These are phyloP conservation scores for Triplophysa yarkandensis DNA, from an alignment of 2,797 vertebrate genomes.

Conservation along the genomic window DNA sequence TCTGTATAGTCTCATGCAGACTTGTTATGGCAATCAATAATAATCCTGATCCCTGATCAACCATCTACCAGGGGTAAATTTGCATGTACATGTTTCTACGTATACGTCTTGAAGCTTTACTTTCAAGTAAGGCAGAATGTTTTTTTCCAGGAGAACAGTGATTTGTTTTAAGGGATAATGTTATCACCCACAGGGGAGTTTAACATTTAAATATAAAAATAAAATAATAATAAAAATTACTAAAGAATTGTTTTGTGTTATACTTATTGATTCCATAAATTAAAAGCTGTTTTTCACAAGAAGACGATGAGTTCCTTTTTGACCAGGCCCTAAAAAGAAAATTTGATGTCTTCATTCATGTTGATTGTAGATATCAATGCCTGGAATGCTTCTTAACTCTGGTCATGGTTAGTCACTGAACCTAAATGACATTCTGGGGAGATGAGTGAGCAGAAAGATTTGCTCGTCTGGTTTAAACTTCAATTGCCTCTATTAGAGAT, in stretches of 20 bases:
- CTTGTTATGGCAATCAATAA: background rate
- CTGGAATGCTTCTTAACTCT: constrained; percentile 6
- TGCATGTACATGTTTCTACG: too few species aligned
- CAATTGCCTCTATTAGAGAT: background rate
- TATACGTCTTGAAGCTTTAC: too few species aligned
- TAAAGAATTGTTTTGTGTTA: too few species aligned
- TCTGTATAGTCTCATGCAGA: background rate
- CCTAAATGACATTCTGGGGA: constrained; percentile 13
- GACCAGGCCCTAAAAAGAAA: constrained; percentile 21
- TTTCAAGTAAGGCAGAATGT: too few species aligned
- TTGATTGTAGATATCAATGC: constrained; percentile 16
- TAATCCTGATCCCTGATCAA: background rate
- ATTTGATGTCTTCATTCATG: constrained; percentile 25
- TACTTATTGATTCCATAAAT: too few species aligned
- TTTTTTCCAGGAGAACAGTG: too few species aligned
- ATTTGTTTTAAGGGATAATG: too few species aligned
- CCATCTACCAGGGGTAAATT: too few species aligned
- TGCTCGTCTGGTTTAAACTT: background rate
- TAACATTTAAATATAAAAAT: too few species aligned
- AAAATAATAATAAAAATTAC: too few species aligned
- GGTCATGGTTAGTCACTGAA: background rate
- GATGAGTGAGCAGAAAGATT: constrained; percentile 11
- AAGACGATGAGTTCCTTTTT: constrained; percentile 3
- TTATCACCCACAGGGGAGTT: too few species aligned
- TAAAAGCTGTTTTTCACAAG: too few species aligned